Base-by-base conservation (phyloP, 2,888 invertebrate species). In the Oscheius sp. region DNA sequence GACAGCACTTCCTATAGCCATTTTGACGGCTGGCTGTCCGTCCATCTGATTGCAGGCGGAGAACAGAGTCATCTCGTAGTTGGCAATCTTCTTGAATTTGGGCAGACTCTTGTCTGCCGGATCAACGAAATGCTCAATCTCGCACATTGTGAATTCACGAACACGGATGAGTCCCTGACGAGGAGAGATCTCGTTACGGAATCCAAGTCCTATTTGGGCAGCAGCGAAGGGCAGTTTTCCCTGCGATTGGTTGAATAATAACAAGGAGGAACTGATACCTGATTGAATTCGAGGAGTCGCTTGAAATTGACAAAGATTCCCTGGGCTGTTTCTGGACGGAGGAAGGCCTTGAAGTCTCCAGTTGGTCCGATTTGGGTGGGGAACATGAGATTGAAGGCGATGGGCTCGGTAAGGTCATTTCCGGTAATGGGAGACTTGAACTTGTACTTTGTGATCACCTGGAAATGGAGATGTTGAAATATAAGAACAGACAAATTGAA, bases 281-380 rank as follows among this genome's bases (percentile, higher is more conserved):
- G 96, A 90, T 99, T 99, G 90, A 99, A 99, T 90, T 97, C 97
- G 72, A 99, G 90, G 37, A 99, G 92, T 13, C 99, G 92, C 90
- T 99, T 99, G 90, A 99, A 99, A 91, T 99, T 99, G 0, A 99
- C 98, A 91, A 99, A 99, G 84, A 99, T 99, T 37, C 99, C 99
- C 90, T 99, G 99, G 0, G 99, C 99, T 13, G 99, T 99, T 92
- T 99, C 99, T 33, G 99, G 99, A 76, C 99, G 93, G 33, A 99
- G 92, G 89, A 94, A 99, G 21, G 88, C 88, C 53, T 96, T 96
- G 1, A 96, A 92, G 73, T 95, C 91, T 0, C 98, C 98, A 76
- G 97, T 94, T 1, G 99, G 99, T 32, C 99, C 99, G 89, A 99
- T 99, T 90, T 94, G 94, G 0, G 97, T 98, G 73, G 93, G 94